Evolutionary conservation across 2,888 invertebrate genomes (phyloP).

Genomic region (Eupithecia vulgata): DNA sequence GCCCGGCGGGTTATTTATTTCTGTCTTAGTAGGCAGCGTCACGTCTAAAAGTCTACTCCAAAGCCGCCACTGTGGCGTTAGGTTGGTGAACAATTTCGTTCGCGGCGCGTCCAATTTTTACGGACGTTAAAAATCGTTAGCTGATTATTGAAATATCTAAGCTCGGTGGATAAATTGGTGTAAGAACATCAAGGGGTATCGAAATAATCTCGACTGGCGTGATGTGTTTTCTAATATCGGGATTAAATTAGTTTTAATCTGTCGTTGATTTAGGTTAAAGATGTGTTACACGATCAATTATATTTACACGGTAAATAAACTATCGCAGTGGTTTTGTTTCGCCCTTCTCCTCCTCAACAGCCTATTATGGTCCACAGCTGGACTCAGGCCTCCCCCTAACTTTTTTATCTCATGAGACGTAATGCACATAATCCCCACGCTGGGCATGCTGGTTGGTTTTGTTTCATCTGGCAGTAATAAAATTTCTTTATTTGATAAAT

Average conservation of each 20-base stretch:
- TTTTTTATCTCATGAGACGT: no score
- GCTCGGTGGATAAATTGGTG: conserved; percentile 31
- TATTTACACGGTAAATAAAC: neutral
- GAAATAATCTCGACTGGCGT: conserved; percentile 37
- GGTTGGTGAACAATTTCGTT: neutral
- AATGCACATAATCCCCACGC: no score
- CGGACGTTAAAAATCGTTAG: neutral
- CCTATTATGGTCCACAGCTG: no score
- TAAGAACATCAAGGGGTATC: conserved; percentile 38
- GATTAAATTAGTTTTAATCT: neutral
- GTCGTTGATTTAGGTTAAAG: neutral
- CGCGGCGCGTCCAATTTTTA: neutral
- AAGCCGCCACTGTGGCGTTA: neutral
- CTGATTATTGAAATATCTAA: neutral
- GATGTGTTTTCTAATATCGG: conserved; percentile 30
- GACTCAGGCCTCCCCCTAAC: no score
- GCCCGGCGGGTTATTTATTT: neutral
- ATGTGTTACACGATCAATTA: neutral
- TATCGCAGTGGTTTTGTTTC: neutral
- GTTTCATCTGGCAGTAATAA: neutral
- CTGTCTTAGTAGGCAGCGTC: neutral
- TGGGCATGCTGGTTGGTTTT: no score
- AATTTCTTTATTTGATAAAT: no score
- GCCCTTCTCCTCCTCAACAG: no score
- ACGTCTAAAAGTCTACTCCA: neutral